Base-by-base conservation (phyloP, 2,888 invertebrate genomes). In the Meiosimyza decipiens region DNA sequence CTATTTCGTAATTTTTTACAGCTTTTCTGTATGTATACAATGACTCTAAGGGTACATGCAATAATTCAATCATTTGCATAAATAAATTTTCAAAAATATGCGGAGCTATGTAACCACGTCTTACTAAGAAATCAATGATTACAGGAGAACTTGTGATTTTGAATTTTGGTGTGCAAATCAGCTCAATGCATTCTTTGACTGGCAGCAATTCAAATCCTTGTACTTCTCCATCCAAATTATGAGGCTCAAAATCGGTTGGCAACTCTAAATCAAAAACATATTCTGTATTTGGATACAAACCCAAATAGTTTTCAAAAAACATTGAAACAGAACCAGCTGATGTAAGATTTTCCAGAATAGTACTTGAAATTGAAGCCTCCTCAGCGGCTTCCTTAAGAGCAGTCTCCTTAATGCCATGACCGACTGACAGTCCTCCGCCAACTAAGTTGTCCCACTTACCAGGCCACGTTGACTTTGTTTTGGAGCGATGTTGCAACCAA, bases 371-470 rank as follows among this genome's bases (percentile, higher is more conserved):
- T 54, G 95, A 95, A 28, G 97, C 98, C 85, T 98, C 98, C 86
- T 98, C 98, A 78, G 93, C 94, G 6, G 97, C 96, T 87, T 98
- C 98, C 85, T 97, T 97, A 79, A 94, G 91, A 52, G 95, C 95
- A 66, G 97, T 97, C 88, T 97, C 95, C 80, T 93, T 88, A 74
- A 97, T 93, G 62, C 94, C 94, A 87, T 92, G 94, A n/a, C 96
- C 97, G 59, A 95, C 95, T 40, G 95, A 94, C 66, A 98, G 86
- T 4, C 97, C 98, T 70, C 98, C 98, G 77, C 96, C 95, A 55
- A 96, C 97, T 92, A 98, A 96, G 84, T 96, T 97, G 86, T 98
- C 98, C 93, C 96, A 94, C 88, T 95, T 95, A 55, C 92, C 95
- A 74, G 98, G 97, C 95, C 96, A 98, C 55, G 97, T 97, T 87